Percentiles rank a stretch among this genome's conserved stretches.
Evolutionary conservation across 2,888 invertebrate genomes (phyloP).

Genomic region (Catocala sponsa): DNA sequence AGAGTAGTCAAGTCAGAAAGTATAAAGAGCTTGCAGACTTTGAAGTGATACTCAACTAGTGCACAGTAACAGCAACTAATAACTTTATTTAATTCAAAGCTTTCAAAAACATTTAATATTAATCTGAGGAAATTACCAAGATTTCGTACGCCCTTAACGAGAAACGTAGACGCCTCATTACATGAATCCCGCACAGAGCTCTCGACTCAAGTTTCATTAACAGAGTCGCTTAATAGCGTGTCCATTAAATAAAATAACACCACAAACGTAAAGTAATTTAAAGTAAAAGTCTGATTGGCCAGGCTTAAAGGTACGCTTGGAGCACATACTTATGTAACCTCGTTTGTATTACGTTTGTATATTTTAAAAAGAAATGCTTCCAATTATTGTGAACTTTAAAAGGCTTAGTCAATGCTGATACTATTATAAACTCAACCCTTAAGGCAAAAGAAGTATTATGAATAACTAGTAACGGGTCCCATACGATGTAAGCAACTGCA

Average conservation of each 20-base stretch:
- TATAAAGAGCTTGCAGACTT: too few relatives aligned
- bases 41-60: slow-evolving; percentile 5
- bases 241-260: slow-evolving; percentile 27
- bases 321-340: too few relatives aligned
- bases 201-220: slow-evolving; percentile 32
- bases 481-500: too few relatives aligned
- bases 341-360: too few relatives aligned
- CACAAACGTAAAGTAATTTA: not conserved
- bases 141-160: slow-evolving; percentile 36
- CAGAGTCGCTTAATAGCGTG: slow-evolving; percentile 29
- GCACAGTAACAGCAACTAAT: slow-evolving; percentile 33
- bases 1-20: too few relatives aligned
- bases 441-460: too few relatives aligned
- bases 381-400: too few relatives aligned
- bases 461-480: too few relatives aligned
- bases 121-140: slow-evolving; percentile 39
- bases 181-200: slow-evolving; percentile 22
- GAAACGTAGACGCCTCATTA: slow-evolving; percentile 35
- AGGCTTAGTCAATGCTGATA: too few relatives aligned
- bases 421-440: too few relatives aligned
- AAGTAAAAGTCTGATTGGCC: slow-evolving; percentile 1
- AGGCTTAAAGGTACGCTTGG: too few relatives aligned
- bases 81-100: slow-evolving; percentile 38
- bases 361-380: too few relatives aligned
- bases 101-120: slow-evolving; percentile 41